These are phyloP conservation scores for Chionodraco myersi DNA, from an alignment of 2,113 vertebrate species.

Conservation along the genomic window DNA sequence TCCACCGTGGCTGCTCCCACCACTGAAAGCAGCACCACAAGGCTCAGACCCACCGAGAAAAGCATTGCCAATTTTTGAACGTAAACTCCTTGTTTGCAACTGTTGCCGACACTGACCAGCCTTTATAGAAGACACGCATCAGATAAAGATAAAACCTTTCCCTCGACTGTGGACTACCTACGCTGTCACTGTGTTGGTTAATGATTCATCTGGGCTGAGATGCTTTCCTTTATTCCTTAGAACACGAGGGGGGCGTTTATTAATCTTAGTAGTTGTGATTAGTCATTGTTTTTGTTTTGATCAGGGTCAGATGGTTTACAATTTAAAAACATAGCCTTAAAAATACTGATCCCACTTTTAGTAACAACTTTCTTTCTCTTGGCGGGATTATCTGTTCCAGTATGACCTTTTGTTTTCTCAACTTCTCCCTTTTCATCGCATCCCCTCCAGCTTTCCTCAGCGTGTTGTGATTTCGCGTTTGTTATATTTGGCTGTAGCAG, in stretches of 20 bases:
- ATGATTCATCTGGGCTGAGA: slow-evolving; percentile 15
- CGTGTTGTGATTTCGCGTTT: too few species aligned
- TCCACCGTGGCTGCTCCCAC: slow-evolving; percentile 15
- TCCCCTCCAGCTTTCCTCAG: background rate
- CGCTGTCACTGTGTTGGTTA: slow-evolving; percentile 5
- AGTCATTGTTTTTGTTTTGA: background rate
- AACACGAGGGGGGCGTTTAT: background rate
- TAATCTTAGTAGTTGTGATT: too few species aligned
- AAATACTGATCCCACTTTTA: background rate
- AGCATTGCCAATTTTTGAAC: slow-evolving; percentile 26
- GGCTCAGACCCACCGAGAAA: slow-evolving; percentile 4
- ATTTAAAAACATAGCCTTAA: background rate
- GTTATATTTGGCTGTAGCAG: too few species aligned
- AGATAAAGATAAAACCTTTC: slow-evolving; percentile 56
- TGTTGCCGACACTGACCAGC: background rate
- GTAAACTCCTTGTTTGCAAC: background rate
- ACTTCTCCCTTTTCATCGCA: background rate
- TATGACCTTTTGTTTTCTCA: background rate
- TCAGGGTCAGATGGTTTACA: background rate
- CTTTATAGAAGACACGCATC: slow-evolving; percentile 27
- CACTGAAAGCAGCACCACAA: slow-evolving; percentile 42
- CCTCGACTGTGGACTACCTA: background rate
- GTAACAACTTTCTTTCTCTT: background rate
- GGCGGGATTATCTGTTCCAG: background rate
- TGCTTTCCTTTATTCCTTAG: background rate